phyloP scores from a whole-genome alignment of 2,888 invertebrate genomes.

The Apocheima hispidaria region DNA sequence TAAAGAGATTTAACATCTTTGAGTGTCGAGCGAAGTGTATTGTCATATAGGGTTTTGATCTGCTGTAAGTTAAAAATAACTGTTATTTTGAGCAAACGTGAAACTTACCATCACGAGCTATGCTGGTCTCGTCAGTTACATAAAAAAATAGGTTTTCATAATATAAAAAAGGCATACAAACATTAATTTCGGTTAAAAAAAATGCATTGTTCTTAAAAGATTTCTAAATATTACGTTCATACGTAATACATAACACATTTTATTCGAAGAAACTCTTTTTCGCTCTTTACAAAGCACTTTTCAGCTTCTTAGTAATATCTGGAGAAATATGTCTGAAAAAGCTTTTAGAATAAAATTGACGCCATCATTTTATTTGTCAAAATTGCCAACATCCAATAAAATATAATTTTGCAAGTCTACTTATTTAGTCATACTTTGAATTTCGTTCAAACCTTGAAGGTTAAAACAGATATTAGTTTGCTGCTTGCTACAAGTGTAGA shows the following conservation, averaged over 20 bases:
- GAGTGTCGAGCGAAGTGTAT: too few relatives aligned
- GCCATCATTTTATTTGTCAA: constrained; percentile 22
- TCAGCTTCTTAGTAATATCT: constrained; percentile 16
- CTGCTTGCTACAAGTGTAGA: not conserved
- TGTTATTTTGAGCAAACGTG: too few relatives aligned
- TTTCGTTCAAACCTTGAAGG: not conserved
- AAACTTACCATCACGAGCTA: too few relatives aligned
- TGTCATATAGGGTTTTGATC: too few relatives aligned
- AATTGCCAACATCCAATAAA: constrained; percentile 26
- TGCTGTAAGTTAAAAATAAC: too few relatives aligned
- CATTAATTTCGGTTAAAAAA: not conserved
- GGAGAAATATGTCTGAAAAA: constrained; percentile 17
- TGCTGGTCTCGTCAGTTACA: too few relatives aligned
- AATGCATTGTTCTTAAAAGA: not conserved
- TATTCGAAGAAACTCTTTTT: constrained; percentile 10
- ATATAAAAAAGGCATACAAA: not conserved
- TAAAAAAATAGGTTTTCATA: not conserved
- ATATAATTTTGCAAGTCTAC: constrained; percentile 11
- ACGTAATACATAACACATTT: constrained; percentile 11
- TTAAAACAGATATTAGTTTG: constrained; percentile 15
- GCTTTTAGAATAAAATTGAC: constrained; percentile 15
- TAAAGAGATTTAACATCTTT: too few relatives aligned
- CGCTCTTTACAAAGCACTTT: constrained; percentile 16
- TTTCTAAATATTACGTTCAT: not conserved
- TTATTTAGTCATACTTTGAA: constrained; percentile 13